These are phyloP conservation scores for Actinia equina DNA, from an alignment of 64 coral and sea anemone genomes.

Conservation along the genomic window DNA sequence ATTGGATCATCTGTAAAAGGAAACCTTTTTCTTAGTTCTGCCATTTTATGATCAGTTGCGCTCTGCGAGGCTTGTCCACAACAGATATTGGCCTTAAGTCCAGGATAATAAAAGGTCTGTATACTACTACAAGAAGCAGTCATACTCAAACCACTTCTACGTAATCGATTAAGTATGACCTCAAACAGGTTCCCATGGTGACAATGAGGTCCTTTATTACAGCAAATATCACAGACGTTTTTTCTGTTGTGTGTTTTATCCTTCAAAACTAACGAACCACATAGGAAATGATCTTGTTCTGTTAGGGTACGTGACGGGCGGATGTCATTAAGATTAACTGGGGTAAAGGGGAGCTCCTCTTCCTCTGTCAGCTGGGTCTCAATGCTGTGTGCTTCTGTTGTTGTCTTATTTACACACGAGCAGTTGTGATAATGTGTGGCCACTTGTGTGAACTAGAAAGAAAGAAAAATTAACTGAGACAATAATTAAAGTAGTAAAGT, in stretches of 20 bases:
- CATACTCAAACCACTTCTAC: not conserved
- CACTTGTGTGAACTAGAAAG: not conserved
- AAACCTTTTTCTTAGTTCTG: slow-evolving; percentile 14
- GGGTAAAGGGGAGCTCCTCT: not conserved
- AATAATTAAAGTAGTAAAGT: not conserved
- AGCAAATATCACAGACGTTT: slow-evolving; percentile 15
- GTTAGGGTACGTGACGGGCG: not conserved
- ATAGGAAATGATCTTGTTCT: not conserved
- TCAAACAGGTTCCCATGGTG: not conserved
- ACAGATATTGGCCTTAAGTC: not conserved
- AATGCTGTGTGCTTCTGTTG: not conserved
- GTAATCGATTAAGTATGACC: not conserved
- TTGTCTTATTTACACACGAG: not conserved
- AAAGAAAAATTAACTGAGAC: not conserved
- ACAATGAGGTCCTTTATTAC: not conserved
- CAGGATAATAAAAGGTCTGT: not conserved
- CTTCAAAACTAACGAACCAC: not conserved
- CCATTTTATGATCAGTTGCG: not conserved
- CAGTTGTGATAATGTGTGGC: slow-evolving; percentile 10
- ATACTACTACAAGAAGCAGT: not conserved
- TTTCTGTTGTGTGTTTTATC: not conserved
- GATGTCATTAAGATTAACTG: not conserved
- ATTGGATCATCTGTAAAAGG: slow-evolving; percentile 20
- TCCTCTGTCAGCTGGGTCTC: not conserved
- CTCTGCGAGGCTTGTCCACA: not conserved